Conservation (phyloP, 2,797 vertebrate species). For the Lycodopsis pacificus region DNA sequence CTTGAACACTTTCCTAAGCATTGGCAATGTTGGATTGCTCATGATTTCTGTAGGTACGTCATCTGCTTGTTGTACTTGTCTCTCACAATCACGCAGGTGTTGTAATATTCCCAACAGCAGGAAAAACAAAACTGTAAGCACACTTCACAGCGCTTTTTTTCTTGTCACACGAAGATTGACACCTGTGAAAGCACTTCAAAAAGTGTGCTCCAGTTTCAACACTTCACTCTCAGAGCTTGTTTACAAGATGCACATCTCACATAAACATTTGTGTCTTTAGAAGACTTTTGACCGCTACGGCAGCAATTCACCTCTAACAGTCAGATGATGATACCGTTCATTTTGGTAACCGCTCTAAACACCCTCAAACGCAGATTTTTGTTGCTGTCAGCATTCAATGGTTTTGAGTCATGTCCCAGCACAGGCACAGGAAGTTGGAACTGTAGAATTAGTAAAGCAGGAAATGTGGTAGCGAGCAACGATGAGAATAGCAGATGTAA, state of each 20-base stretch:
- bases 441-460: conserved; percentile 5
- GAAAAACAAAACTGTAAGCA: conserved; percentile 75
- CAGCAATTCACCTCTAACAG: conserved; percentile 59
- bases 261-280: conserved; percentile 62
- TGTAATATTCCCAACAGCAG: conserved; percentile 70
- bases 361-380: conserved; percentile 26
- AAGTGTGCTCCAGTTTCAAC: conserved; percentile 52
- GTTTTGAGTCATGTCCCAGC: conserved; percentile 43
- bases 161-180: conserved; percentile 33
- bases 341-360: conserved; percentile 59
- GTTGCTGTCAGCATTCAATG: conserved; percentile 10
- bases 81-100: conserved; percentile 69
- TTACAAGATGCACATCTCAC: conserved; percentile 77
- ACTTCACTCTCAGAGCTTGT: conserved; percentile 74
- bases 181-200: conserved; percentile 38
- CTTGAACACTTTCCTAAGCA: conserved; percentile 71
- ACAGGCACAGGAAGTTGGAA: conserved; percentile 13
- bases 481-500: conserved; percentile 12
- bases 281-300: conserved; percentile 55
- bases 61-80: conserved; percentile 72
- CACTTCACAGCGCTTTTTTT: conserved; percentile 68
- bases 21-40: conserved; percentile 67
- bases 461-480: neutral
- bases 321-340: conserved; percentile 43
- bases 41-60: conserved; percentile 69